Base-by-base conservation (phyloP, 2,113 vertebrate species). In the Eupsittula cactorum region DNA sequence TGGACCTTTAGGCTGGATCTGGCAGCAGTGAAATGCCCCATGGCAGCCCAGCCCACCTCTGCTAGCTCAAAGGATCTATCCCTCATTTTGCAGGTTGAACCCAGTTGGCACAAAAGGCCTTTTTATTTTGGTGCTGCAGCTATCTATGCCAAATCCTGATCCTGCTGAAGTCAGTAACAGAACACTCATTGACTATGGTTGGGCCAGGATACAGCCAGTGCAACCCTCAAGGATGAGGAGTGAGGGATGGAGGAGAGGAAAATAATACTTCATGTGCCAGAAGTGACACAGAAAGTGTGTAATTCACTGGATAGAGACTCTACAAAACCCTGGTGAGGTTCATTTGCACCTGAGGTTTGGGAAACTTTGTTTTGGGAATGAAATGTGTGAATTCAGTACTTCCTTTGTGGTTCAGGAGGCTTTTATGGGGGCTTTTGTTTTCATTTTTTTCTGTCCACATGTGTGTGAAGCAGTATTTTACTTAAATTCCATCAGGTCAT, bases 51-150 rank as follows among this genome's bases (percentile, higher is more conserved):
- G 9, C 68, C 73, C 71, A n/a, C 49, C 71, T 49, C 28, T 73
- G 29, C 25, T 77, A 41, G 28, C 63, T 63, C 24, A 9, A 52
- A 60, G 53, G 67, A 69, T 55, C 44, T 41, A 24, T 59, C 37
- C 82, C 21, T 89, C 13, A 8, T 73, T 71, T 90, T 93, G 41
- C 93, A 63, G 69, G 44, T 91, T 62, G 82, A 82, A 85, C 94
- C 79, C 92, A 90, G 59, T 74, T 96, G 94, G 68, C 95, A 90
- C 71, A 92, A 93, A 93, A 93, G 75, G 27, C 75, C 67, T 90
- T 95, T 97, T 94, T 93, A 85, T 96, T 95, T 91, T 93, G 75
- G 42, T 88, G 49, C 87, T 86, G 59, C 68, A 62, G 84, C 67
- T 74, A 8, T 80, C 49, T 37, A 11, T 88, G 92, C 90, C 94